Evolutionary conservation across 2,797 vertebrate species (phyloP).

Genomic region (Bovichtus variegatus): DNA sequence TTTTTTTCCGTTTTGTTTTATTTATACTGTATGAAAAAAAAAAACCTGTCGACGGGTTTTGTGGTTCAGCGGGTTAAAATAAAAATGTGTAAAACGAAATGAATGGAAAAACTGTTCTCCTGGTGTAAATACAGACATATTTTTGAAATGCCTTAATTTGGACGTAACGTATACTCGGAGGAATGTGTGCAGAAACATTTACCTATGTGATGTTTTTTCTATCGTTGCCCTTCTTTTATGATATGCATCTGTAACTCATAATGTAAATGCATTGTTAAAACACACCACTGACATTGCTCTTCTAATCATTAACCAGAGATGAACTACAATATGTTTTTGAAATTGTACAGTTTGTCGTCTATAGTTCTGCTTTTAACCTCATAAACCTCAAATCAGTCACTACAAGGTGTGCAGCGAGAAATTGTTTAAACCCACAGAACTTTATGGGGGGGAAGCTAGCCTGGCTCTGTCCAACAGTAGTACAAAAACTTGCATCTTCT

Average conservation of each 20-base stretch:
- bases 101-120: not conserved
- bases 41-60: too few relatives aligned
- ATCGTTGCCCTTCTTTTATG: not conserved
- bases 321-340: not conserved
- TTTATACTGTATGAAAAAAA: too few relatives aligned
- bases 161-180: not conserved
- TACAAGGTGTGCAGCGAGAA: not conserved
- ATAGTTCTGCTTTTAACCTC: slow-evolving; percentile 5
- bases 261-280: not conserved
- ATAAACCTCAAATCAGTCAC: not conserved
- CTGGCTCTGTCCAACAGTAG: too few relatives aligned
- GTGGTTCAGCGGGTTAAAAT: too few relatives aligned
- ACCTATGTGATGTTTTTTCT: not conserved
- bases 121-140: too few relatives aligned
- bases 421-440: not conserved
- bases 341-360: not conserved
- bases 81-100: not conserved
- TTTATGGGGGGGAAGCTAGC: not conserved
- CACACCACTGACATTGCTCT: not conserved
- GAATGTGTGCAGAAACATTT: not conserved
- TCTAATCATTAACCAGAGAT: slow-evolving; percentile 12
- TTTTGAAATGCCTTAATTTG: not conserved
- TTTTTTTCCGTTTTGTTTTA: too few relatives aligned
- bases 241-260: not conserved
- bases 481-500: too few relatives aligned